A percentile compares a stretch with the other conserved stretches of the same genome.
Conservation (phyloP, 2,797 vertebrate species). For the Macrochelys suwanniensis region DNA sequence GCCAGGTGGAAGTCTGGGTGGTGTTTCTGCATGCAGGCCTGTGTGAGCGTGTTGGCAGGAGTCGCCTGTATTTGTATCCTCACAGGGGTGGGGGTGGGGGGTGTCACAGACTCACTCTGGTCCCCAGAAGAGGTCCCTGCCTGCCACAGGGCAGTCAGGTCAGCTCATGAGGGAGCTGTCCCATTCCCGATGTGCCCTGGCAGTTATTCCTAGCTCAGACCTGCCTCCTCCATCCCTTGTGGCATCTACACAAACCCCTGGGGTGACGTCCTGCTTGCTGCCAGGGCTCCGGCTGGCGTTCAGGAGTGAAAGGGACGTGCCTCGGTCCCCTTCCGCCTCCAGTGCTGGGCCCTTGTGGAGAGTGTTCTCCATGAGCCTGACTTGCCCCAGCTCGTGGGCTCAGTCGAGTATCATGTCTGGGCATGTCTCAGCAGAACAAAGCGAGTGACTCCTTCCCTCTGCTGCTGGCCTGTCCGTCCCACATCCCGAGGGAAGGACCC, state of each 20-base stretch:
- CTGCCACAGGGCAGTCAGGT: not conserved
- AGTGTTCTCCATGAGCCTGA: not conserved
- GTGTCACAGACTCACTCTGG: not conserved
- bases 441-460: not conserved
- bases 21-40: not conserved
- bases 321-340: not conserved
- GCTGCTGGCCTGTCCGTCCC: not conserved
- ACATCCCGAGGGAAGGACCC: not conserved
- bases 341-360: not conserved
- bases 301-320: not conserved
- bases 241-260: not conserved
- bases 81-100: rapidly evolving
- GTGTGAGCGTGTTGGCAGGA: not conserved
- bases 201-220: not conserved
- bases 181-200: not conserved
- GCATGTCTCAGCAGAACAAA: not conserved
- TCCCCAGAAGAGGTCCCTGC: not conserved
- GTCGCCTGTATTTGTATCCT: not conserved
- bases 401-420: not conserved
- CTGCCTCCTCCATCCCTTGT: not conserved
- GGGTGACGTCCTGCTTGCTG: not conserved
- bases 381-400: not conserved
- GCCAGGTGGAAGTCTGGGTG: not conserved
- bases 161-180: not conserved
- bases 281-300: not conserved